Base-by-base conservation (phyloP, 1,140 invertebrate genomes). In the Lerema accius region DNA sequence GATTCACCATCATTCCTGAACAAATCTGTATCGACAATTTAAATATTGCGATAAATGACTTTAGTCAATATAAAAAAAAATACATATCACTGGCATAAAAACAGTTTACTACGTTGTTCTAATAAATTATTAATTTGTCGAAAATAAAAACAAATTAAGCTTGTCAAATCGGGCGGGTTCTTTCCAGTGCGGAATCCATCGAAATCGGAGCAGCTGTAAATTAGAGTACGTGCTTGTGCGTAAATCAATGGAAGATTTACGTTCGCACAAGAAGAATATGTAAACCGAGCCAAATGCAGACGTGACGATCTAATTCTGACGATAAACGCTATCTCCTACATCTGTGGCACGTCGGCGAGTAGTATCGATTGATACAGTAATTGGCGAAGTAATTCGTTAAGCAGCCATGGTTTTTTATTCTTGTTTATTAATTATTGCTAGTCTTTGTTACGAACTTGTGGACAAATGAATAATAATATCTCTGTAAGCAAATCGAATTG, bases 171-270 rank as follows among this genome's bases (percentile, higher is more conserved):
- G 69, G 63, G 51, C 53, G 59, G 65, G 67, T 76, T 48, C 11
- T 48, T 48, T 48, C 42, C 28, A 46, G 1, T 13, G 39, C 7
- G 40, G 42, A 46, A 37, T 13, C 11, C 17, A n/a, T 46, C 32
- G 43, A 76, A 78, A 82, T 78, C 74, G 51, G 80, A 73, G 55
- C 55, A 71, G 73, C 70, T 76, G 78, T 85, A 83, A 83, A 80
- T 80, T 80, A 78, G 71, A 79, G 72, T 77, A 74, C 73, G 72
- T 78, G 68, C 65, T 71, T 63, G 63, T 65, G 53, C 71, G 74
- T 84, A 86, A 86, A 86, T 84, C 80, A 83, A 77, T 72, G 64
- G 73, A 76, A 79, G 84, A 84, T 86, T 86, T 84, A 86, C 70
- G 76, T 61, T 65, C 65, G 51, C 59, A 65, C 55, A 61, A 58